Conservation (phyloP, 2,797 vertebrate genomes). For the Urocyon cinereoargenteus region DNA sequence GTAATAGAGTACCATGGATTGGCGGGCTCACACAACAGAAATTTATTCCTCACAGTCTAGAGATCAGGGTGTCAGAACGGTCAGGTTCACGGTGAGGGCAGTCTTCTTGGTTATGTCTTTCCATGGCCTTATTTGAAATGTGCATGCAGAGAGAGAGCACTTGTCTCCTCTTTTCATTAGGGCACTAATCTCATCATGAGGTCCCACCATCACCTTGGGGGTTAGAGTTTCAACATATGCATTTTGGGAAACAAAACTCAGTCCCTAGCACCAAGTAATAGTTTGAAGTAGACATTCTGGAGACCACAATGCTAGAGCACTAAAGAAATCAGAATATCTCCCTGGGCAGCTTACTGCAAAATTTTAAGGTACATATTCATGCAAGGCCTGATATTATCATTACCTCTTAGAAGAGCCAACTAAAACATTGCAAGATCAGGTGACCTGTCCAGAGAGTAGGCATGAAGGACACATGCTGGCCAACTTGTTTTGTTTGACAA, state of each 20-base stretch:
- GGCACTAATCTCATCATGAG: neutral
- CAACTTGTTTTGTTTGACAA: neutral
- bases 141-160: neutral
- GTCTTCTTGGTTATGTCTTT: neutral
- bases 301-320: neutral
- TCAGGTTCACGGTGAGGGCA: neutral
- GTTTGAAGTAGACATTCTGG: neutral
- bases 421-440: constrained; percentile 13
- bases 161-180: neutral
- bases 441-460: neutral
- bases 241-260: neutral
- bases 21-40: neutral
- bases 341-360: neutral
- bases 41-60: neutral
- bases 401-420: neutral
- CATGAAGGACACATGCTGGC: neutral
- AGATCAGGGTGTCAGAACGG: neutral
- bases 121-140: neutral
- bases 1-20: neutral
- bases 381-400: neutral
- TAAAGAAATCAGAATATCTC: neutral
- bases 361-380: neutral
- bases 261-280: neutral
- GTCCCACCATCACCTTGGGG: neutral
- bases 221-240: neutral